Evolutionary conservation across 2,113 vertebrate species (phyloP), one percentile per base, ranked within the genome.

Genomic region (Lutjanus erythropterus): DNA sequence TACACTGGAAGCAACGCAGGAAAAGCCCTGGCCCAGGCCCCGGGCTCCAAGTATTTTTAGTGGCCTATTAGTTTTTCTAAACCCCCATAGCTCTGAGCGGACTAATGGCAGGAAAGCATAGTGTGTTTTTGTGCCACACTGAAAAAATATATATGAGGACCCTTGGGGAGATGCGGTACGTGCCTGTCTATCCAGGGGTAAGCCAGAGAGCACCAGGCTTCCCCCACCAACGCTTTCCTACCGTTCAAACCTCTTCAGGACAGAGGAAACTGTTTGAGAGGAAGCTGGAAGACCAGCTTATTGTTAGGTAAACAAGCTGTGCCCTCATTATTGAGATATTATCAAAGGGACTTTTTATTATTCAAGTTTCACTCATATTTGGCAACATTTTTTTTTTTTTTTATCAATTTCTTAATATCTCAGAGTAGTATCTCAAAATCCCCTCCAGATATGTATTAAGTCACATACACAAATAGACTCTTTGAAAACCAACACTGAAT

Each of bases 21-120:
- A 94, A 94, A 89, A 61, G 82, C 84, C 84, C 68, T 35, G 70
- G 81, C 84, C 72, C 86, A 60, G 75, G 47, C 86, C 84, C 83
- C 39, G 27, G 56, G 81, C 77, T 87, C 76, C 65, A 78, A 69
- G 89, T 96, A 95, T 95, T 96, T 95, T 93, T 94, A 93, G 93
- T 89, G 89, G 83, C 67, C 86, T 94, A 92, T 93, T 93, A 85
- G 86, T 95, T 93, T 95, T 83, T 95, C 86, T 93, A 91, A 91
- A 90, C 92, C 92, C 90, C 92, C 90, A 75, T 76, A 47, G 86
- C 70, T 90, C 71, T 56, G 47, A 62, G 68, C 76, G 31, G 80
- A 92, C 86, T 87, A 90, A 94, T 93, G 89, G 81, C 93, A 94
- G 93, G 93, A 94, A 95, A 92, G 76, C 75, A 56, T 29, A 4